Evolutionary conservation across 1,140 invertebrate genomes (phyloP).

Genomic region (Drosophila yakuba): DNA sequence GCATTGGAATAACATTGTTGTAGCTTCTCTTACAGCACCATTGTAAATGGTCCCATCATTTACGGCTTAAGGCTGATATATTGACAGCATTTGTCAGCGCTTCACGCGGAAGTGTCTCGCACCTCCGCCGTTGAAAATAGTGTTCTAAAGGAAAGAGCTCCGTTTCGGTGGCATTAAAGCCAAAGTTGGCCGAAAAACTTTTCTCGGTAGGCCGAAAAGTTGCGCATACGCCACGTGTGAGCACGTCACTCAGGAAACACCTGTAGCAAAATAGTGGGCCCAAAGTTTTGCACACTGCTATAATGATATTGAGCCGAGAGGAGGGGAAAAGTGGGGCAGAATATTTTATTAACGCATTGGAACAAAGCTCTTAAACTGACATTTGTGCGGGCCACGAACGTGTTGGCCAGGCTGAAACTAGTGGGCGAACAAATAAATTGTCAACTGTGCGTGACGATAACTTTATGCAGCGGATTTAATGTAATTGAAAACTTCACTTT

Average conservation of each 20-base stretch:
- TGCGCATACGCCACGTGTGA: conserved; percentile 37
- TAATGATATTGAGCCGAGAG: conserved; percentile 48
- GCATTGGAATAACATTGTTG: conserved; percentile 10
- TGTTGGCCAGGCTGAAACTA: conserved; percentile 32
- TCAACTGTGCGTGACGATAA: conserved; percentile 72
- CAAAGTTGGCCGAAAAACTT: conserved; percentile 45
- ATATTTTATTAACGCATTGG: conserved; percentile 65
- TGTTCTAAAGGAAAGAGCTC: neutral
- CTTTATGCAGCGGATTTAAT: conserved; percentile 72
- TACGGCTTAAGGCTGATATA: conserved; percentile 69
- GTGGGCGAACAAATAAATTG: conserved; percentile 71
- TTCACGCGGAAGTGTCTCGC: conserved; percentile 25
- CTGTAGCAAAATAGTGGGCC: conserved; percentile 36
- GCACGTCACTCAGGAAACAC: conserved; percentile 45
- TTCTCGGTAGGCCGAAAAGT: conserved; percentile 48
- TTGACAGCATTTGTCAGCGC: conserved; percentile 76
- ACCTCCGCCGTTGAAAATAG: conserved; percentile 1
- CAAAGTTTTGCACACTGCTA: conserved; percentile 42
- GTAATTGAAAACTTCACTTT: conserved; percentile 76
- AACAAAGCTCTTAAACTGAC: conserved; percentile 64
- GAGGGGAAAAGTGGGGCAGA: conserved; percentile 12
- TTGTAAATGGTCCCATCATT: conserved; percentile 76
- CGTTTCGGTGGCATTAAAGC: conserved; percentile 26
- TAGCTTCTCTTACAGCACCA: conserved; percentile 41
- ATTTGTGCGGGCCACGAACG: conserved; percentile 45